Evolutionary conservation across 2,888 invertebrate species (phyloP).

Genomic region (Oscheius myriophilus): DNA sequence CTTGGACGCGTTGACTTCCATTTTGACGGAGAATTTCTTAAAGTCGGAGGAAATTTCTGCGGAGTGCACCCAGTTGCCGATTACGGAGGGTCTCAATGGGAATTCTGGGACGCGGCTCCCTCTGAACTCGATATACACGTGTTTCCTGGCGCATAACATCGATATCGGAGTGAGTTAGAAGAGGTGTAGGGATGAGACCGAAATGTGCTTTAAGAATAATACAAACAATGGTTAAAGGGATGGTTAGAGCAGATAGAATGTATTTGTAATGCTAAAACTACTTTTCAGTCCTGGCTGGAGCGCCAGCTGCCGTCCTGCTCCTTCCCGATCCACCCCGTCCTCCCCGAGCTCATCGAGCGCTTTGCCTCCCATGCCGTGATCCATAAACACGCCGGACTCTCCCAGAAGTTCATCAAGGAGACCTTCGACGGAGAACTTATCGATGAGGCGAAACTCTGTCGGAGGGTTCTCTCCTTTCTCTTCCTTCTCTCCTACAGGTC

Average conservation of each 20-base stretch:
- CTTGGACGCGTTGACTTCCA: conserved; percentile 6
- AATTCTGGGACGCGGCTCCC: conserved; percentile 23
- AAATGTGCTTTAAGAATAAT: neutral
- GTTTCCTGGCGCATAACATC: conserved; percentile 22
- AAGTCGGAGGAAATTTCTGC: conserved; percentile 15
- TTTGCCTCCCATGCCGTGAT: conserved; percentile 26
- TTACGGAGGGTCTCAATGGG: conserved; percentile 26
- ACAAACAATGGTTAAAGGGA: too few relatives aligned
- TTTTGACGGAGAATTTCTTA: conserved; percentile 11
- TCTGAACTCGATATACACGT: conserved; percentile 37
- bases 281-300: conserved; percentile 36
- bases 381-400: conserved; percentile 11
- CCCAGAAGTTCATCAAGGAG: conserved; percentile 29
- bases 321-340: conserved; percentile 32
- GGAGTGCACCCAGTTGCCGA: conserved; percentile 18
- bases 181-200: too few relatives aligned
- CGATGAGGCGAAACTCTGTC: conserved; percentile 30
- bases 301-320: conserved; percentile 28
- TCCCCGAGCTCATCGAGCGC: conserved; percentile 34
- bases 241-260: too few relatives aligned
- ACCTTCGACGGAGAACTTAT: conserved; percentile 38
- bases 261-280: neutral
- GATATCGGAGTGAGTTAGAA: conserved; percentile 23
- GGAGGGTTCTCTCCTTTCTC: conserved; percentile 33
- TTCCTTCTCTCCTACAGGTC: conserved; percentile 42